Evolutionary conservation across 2,888 invertebrate species (phyloP).

Genomic region (Scaptomyza tumidula): DNA sequence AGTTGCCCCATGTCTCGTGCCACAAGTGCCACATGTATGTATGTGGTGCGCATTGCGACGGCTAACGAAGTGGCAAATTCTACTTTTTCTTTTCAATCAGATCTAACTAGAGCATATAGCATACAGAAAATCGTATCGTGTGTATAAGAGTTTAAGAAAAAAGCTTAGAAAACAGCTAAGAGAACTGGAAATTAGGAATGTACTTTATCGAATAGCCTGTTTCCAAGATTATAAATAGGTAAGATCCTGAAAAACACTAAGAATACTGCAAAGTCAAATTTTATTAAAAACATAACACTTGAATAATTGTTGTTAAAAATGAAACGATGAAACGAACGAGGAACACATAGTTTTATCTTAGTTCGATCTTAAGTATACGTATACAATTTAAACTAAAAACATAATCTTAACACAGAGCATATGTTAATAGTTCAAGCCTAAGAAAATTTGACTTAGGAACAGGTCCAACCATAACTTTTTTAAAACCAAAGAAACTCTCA

Average conservation of each 20-base stretch:
- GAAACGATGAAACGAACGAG: background rate
- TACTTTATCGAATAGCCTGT: background rate
- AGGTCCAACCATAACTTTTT: too few relatives aligned
- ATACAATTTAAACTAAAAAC: too few relatives aligned
- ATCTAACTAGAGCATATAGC: constrained; percentile 33
- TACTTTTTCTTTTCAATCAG: constrained; percentile 42
- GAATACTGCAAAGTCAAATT: background rate
- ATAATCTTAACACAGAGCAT: too few relatives aligned
- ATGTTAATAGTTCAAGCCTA: too few relatives aligned
- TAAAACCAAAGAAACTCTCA: too few relatives aligned
- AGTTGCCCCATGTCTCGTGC: constrained; percentile 53
- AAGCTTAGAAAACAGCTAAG: background rate
- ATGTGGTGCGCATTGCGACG: constrained; percentile 55
- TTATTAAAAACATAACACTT: too few relatives aligned
- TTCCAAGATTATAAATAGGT: background rate
- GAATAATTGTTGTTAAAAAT: too few relatives aligned
- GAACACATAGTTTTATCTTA: background rate
- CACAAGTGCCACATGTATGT: constrained; percentile 45
- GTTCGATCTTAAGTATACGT: too few relatives aligned
- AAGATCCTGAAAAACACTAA: background rate
- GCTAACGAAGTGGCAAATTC: constrained; percentile 47
- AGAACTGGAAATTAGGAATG: background rate
- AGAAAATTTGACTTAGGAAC: too few relatives aligned
- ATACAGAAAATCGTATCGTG: constrained; percentile 16
- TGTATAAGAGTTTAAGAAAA: background rate